Percentiles rank a stretch among this genome's conserved stretches.
Conservation (phyloP, 1,140 invertebrate genomes). For the Drosophila azteca region DNA sequence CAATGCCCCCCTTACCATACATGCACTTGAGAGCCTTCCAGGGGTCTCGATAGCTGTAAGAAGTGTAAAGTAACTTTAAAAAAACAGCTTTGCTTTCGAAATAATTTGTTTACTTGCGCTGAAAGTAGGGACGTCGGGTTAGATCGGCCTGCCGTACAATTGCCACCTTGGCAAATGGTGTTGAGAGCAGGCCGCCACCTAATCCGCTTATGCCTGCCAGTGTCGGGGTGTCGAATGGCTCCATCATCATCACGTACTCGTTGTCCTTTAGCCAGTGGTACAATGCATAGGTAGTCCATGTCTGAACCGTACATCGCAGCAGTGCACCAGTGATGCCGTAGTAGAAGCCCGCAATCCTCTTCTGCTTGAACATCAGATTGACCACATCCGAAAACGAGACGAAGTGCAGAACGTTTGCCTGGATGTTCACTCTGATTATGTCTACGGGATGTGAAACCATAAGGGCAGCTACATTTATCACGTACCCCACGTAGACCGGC, state of each 20-base stretch:
- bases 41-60: slow-evolving; percentile 20
- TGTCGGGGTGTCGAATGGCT: neutral
- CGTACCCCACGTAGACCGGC: slow-evolving; percentile 5
- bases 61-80: neutral
- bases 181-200: slow-evolving; percentile 20
- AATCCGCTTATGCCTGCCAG: slow-evolving; percentile 15
- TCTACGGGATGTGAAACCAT: slow-evolving; percentile 40
- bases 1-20: slow-evolving; percentile 15
- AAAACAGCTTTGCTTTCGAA: neutral
- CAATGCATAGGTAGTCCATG: neutral
- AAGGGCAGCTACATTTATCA: slow-evolving; percentile 19
- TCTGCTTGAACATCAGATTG: slow-evolving; percentile 4
- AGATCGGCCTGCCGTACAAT: slow-evolving; percentile 37
- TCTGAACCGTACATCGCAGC: slow-evolving; percentile 6
- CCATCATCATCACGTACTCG: neutral
- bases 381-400: neutral
- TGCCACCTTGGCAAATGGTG: slow-evolving; percentile 37
- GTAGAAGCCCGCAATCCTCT: slow-evolving; percentile 30
- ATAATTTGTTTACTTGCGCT: slow-evolving; percentile 33
- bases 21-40: slow-evolving; percentile 18
- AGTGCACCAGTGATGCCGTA: slow-evolving; percentile 3
- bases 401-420: slow-evolving; percentile 14
- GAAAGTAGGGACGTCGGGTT: slow-evolving; percentile 3
- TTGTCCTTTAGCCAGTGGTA: slow-evolving; percentile 10
- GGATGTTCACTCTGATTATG: slow-evolving; percentile 37